Base-by-base conservation (phyloP, 2,888 invertebrate species). In the Micropterix aruncella region DNA sequence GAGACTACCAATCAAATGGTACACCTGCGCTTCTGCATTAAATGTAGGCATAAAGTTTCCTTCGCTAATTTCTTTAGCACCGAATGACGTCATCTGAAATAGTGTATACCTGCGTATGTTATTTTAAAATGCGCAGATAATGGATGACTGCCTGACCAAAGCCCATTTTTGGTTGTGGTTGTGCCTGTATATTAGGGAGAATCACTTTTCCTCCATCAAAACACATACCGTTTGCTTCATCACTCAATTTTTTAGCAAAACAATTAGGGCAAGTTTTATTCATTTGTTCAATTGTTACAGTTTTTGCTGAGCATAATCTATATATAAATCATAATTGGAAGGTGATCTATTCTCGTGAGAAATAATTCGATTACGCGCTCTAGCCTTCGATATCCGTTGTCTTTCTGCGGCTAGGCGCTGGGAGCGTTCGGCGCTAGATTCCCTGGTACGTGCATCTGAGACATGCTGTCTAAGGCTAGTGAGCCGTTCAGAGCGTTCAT, bases 61-160 rank as follows among this genome's bases (percentile, higher is more conserved):
- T n/a, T n/a, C n/a, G n/a, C n/a, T n/a, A n/a, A n/a, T n/a, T n/a
- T n/a, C n/a, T n/a, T n/a, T n/a, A n/a, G n/a, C n/a, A n/a, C n/a
- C n/a, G 36, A 27, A 27, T 27, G 36, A 27, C 36, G 36, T 27
- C 12, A 27, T 27, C 7, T 27, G 36, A 27, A 27, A 27, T 12
- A 27, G 36, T 27, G 36, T 27, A 27, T 27, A 27, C 36, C 36
- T 27, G 36, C 36, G 36, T 27, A 27, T 27, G 36, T 27, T 27
- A 27, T 9, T 27, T 27, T 9, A 27, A 27, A 27, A 27, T 27
- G 36, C 36, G 36, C 36, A 27, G 36, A 27, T 27, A 27, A 27
- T 27, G 36, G 36, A 27, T 12, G 36, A 27, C 36, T 27, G 7
- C 36, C 36, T 27, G 36, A 27, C 36, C 7, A 27, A 27, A 27